A percentile compares a stretch with the other conserved stretches of the same genome.
phyloP scores from a whole-genome alignment of 2,888 invertebrate species.

The Hypercompe scribonia region DNA sequence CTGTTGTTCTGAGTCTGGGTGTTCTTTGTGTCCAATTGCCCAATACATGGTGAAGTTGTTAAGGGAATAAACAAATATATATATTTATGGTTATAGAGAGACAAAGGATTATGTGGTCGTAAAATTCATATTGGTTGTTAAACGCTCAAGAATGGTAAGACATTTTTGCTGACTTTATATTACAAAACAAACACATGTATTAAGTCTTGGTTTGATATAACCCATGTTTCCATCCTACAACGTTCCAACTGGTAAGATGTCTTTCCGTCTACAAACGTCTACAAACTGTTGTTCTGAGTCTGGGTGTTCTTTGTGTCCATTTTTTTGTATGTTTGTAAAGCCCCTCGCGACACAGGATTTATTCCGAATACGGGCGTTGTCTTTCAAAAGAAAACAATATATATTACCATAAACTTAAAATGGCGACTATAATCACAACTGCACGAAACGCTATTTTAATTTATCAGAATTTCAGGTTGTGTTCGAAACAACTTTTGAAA shows the following conservation, averaged over 20 bases:
- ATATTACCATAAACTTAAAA: not conserved
- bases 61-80: not conserved
- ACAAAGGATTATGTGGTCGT: conserved; percentile 1
- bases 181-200: not conserved
- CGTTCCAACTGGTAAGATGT: too few species aligned
- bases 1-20: too few species aligned
- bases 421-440: not conserved
- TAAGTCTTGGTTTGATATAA: not conserved
- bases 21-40: too few species aligned
- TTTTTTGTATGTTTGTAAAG: too few species aligned
- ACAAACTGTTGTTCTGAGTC: too few species aligned
- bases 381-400: too few species aligned
- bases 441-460: not conserved
- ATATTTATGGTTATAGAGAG: not conserved
- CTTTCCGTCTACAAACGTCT: too few species aligned
- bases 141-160: not conserved
- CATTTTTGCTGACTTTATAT: not conserved
- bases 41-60: not conserved
- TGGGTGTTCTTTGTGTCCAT: too few species aligned
- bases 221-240: too few species aligned
- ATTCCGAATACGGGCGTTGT: too few species aligned
- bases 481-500: conserved; percentile 4
- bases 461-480: not conserved
- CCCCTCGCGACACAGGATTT: too few species aligned
- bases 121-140: not conserved